Percentiles rank a stretch among this genome's conserved stretches.
These are phyloP conservation scores for Pollachius pollachius DNA, from an alignment of 2,113 vertebrate genomes.

Conservation along the genomic window DNA sequence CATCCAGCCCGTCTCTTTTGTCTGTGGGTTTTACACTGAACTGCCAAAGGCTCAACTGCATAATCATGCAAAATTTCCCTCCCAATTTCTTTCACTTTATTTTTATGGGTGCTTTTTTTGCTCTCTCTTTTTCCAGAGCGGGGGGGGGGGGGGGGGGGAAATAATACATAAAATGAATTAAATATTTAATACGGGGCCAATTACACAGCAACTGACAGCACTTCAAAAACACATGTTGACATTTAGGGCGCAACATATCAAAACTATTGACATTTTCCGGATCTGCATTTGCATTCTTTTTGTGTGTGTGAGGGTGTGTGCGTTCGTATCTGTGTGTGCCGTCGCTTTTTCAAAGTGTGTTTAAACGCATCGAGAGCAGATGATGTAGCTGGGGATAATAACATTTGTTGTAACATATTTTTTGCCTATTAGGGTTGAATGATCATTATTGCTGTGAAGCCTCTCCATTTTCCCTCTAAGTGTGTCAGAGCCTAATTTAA, in stretches of 20 bases:
- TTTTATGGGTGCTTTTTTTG: too few relatives aligned
- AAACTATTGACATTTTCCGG: constrained; percentile 64
- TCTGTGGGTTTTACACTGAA: constrained; percentile 29
- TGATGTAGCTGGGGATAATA: constrained; percentile 55
- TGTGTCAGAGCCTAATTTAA: constrained; percentile 60
- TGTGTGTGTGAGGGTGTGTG: background rate
- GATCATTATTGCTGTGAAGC: constrained; percentile 56
- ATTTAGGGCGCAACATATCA: constrained; percentile 58
- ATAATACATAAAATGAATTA: constrained; percentile 43
- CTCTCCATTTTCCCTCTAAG: constrained; percentile 48
- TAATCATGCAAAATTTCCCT: constrained; percentile 55
- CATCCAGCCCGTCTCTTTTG: constrained; percentile 40
- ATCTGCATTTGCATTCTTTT: constrained; percentile 60
- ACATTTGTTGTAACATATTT: constrained; percentile 23
- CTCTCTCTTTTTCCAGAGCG: constrained; percentile 49
- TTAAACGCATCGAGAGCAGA: constrained; percentile 4
- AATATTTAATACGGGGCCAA: constrained; percentile 53
- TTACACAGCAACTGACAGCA: constrained; percentile 51
- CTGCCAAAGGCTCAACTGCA: constrained; percentile 55
- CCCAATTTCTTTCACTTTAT: constrained; percentile 22
- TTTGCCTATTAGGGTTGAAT: constrained; percentile 65
- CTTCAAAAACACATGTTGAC: constrained; percentile 71
- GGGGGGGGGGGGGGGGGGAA: constrained; percentile 38
- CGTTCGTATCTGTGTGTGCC: constrained; percentile 23
- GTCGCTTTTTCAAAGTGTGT: background rate